Evolutionary conservation across 2,797 vertebrate genomes (phyloP).

Genomic region (Ceryle rudis): DNA sequence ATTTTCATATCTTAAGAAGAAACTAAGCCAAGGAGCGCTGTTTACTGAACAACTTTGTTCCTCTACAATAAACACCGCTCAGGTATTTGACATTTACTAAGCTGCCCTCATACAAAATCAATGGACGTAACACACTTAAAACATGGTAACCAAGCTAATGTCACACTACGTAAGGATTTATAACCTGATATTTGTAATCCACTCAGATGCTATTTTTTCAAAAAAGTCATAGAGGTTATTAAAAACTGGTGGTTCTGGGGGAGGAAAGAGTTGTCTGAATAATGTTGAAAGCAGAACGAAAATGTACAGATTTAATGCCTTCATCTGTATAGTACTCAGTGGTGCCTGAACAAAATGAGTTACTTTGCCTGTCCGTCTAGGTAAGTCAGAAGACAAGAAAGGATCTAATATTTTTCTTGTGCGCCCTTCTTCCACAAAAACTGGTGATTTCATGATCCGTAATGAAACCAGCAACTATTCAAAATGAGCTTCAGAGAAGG

Average conservation of each 20-base stretch:
- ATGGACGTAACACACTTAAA: not conserved
- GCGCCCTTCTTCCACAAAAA: not conserved
- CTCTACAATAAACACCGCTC: not conserved
- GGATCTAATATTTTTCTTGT: not conserved
- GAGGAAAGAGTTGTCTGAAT: not conserved
- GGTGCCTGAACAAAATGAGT: not conserved
- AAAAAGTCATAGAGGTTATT: not conserved
- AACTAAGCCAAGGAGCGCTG: not conserved
- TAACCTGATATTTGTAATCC: not conserved
- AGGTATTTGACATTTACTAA: not conserved
- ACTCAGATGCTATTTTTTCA: not conserved
- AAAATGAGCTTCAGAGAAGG: not conserved
- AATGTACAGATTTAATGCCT: not conserved
- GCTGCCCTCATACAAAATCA: not conserved
- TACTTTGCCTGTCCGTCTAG: not conserved
- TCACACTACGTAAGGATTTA: not conserved
- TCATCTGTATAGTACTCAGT: not conserved
- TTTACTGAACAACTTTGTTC: not conserved
- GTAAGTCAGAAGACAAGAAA: not conserved
- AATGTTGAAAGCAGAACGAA: not conserved
- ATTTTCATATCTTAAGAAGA: not conserved
- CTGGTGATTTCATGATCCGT: not conserved
- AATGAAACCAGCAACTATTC: not conserved
- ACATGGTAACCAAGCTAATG: not conserved
- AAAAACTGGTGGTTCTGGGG: not conserved